Evolutionary conservation across 1,140 invertebrate genomes (phyloP), one percentile per base, ranked within the genome.

Genomic region (Rhagoletis zephyria): DNA sequence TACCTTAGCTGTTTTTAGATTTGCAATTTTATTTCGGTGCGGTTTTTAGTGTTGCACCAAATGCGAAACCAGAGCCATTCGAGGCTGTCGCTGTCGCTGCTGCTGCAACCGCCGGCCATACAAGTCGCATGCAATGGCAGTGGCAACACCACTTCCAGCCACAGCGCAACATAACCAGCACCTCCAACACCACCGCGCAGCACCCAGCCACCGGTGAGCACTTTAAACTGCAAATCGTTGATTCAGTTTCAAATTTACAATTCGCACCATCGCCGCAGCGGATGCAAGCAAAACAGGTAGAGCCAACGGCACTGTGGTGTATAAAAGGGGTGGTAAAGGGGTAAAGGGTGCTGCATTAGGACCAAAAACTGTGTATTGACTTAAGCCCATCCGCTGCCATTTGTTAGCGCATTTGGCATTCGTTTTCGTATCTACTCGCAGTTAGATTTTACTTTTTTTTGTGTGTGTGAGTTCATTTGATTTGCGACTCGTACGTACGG

Each of bases 331-430:
- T 56, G 51, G 10, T 56, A 56, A 56, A 56, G 30, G 30, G 30
- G 30, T 30, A 30, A 30, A 30, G 0, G 30, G 51, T 10, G 51
- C 74, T 56, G 42, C 16, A 56, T 81, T 81, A 56, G n/a, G 74
- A 30, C 74, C 51, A 56, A 56, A 56, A 81, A n/a, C 42, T n/a
- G 74, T 56, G 16, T 81, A 81, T 81, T 81, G 74, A 81, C 74
- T 81, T 81, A 81, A 45, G 74, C 30, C 67, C 67, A 74, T 48
- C 40, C 42, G 40, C 56, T 56, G 74, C 45, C 14, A 51, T 19
- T 14, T 56, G 16, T 81, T 56, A n/a, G 74, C 74, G 16, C 9
- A 56, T 56, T 56, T 56, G 10, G 5, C 51, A 56, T 56, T 56
- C 51, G 3, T 56, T 56, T 56, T 7, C 10, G 0, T 30, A 30